Conservation (phyloP, 2,797 vertebrate genomes). For the Eulemur mongoz region DNA sequence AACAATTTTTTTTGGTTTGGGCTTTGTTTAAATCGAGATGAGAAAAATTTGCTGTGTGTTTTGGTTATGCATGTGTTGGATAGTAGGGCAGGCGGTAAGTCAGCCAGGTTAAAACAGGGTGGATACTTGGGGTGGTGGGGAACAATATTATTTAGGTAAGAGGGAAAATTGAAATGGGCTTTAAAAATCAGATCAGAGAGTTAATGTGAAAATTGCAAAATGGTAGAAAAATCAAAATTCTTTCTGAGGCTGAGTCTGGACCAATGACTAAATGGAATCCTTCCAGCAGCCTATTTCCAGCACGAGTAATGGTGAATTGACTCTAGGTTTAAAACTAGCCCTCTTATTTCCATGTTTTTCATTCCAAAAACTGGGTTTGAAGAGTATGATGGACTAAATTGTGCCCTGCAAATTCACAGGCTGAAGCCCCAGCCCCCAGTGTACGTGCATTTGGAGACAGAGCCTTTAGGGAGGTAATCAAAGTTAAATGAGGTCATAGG, state of each 20-base stretch:
- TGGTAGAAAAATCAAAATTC: neutral
- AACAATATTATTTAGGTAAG: neutral
- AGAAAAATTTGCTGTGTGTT: neutral
- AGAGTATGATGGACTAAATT: neutral
- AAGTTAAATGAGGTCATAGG: neutral
- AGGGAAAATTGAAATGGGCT: neutral
- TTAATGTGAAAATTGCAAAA: conserved; percentile 52
- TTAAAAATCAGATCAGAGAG: neutral
- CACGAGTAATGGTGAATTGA: neutral
- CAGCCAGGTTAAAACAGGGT: neutral
- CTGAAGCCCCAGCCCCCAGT: neutral
- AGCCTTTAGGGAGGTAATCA: neutral
- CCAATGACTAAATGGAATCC: neutral
- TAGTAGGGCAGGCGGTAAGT: neutral
- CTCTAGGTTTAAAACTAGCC: neutral
- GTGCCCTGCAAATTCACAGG: neutral
- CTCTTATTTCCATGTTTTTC: neutral
- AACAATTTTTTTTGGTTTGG: neutral
- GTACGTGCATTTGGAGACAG: neutral
- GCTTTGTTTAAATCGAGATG: neutral
- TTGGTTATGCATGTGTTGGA: neutral
- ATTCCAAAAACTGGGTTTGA: neutral
- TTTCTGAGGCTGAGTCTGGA: neutral
- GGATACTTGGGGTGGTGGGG: neutral
- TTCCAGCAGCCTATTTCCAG: neutral